Evolutionary conservation across 2,113 vertebrate species (phyloP), one percentile per base, ranked within the genome.

Genomic region (Benitochromis conjunctus): DNA sequence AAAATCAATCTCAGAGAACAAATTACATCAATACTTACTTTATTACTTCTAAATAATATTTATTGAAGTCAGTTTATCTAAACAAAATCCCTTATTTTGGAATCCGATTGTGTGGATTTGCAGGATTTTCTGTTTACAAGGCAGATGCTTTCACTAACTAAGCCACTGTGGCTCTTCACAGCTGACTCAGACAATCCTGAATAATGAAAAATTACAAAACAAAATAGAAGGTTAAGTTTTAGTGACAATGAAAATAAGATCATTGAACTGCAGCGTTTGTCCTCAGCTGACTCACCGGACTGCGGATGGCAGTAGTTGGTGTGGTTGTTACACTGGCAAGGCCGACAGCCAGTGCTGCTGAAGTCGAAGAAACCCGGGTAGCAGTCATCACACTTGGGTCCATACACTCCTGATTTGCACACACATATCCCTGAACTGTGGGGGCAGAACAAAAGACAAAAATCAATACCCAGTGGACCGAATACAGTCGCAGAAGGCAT

Each of bases 361-460:
- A 96, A 96, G 92, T 90, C 93, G 88, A 96, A 96, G 92, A 95
- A 96, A 13, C 96, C 96, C 0, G 96, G 96, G 62, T 96, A 95
- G 94, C 96, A 97, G 54, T 96, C 96, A 3, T 96, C 95, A 90
- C 96, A 97, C 89, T 96, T 97, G n/a, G 96, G 94, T 26, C 96
- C 96, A 2, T 95, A 95, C 62, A 96, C 96, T 55, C 96, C 96
- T 0, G 78, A 91, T 93, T 96, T 97, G 83, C 96, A 96, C 71
- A 83, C 92, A 81, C 96, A 97, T n/a, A 83, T 95, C 81, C 96
- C 96, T 84, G 96, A 95, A 93, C 96, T 97, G 94, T 13, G 56
- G 71, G 18, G 64, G 41, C 18, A 88, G 36, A 92, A 10, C 18
- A 89, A 12, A 84, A 29, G 11, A 91, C 19, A 41, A 48, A 21